A percentile compares a stretch with the other conserved stretches of the same genome.
Conservation (phyloP, 2,797 vertebrate species). For the Nasua narica region DNA sequence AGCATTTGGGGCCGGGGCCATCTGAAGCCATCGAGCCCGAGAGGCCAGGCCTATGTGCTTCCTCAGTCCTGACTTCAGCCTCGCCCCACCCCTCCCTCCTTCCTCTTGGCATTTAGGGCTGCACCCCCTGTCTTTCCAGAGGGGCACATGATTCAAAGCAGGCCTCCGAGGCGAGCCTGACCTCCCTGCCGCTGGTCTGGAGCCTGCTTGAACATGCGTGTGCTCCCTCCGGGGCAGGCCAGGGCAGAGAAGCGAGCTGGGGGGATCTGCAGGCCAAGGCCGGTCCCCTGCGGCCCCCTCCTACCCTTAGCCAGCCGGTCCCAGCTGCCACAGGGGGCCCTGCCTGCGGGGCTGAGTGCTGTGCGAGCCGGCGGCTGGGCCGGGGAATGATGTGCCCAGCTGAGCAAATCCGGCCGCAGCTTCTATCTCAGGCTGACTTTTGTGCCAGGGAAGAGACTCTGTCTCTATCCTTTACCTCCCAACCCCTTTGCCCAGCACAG, state of each 20-base stretch:
- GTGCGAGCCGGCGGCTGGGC: not conserved
- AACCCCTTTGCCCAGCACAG: not conserved
- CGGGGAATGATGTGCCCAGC: fast-evolving
- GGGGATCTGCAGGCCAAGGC: slow-evolving; percentile 37
- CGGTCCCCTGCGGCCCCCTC: slow-evolving; percentile 60
- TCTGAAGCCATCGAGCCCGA: fast-evolving
- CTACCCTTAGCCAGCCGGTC: slow-evolving; percentile 58
- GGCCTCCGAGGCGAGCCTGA: not conserved
- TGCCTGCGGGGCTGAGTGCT: not conserved
- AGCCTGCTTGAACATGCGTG: not conserved
- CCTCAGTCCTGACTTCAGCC: slow-evolving; percentile 31
- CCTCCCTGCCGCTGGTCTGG: not conserved
- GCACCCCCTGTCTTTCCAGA: not conserved
- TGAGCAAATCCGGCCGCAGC: not conserved
- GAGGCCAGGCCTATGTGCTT: not conserved
- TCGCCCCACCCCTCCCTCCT: not conserved
- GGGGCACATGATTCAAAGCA: slow-evolving; percentile 35
- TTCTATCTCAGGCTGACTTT: not conserved
- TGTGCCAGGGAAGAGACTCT: not conserved
- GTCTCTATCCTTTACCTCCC: not conserved
- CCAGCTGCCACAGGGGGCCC: slow-evolving; percentile 11
- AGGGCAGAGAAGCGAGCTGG: not conserved
- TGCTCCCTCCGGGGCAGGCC: not conserved
- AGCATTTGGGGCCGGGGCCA: not conserved
- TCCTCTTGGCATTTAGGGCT: not conserved